These are phyloP conservation scores for Hormaphis cornu DNA, from an alignment of 1,140 invertebrate genomes.

Conservation along the genomic window DNA sequence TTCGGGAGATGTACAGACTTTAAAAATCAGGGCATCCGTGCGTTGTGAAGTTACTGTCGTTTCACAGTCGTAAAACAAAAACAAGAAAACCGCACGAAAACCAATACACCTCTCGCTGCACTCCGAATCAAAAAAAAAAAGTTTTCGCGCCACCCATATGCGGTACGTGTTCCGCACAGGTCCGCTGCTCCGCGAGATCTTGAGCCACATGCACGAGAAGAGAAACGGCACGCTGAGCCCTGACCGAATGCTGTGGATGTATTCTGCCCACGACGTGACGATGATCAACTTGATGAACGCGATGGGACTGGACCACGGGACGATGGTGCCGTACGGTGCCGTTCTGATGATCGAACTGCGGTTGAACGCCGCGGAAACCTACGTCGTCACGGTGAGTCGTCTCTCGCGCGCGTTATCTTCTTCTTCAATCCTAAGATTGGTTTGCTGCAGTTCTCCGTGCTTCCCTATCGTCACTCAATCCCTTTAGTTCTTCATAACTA, in stretches of 20 bases:
- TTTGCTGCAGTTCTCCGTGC: too few species aligned
- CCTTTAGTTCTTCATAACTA: too few species aligned
- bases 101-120: too few species aligned
- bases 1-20: too few species aligned
- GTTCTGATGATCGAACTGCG: conserved; percentile 51
- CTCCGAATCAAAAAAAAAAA: too few species aligned
- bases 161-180: conserved; percentile 45
- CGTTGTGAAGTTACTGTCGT: too few species aligned
- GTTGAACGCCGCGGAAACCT: conserved; percentile 37
- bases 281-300: conserved; percentile 2
- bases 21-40: too few species aligned
- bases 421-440: too few species aligned
- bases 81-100: too few species aligned
- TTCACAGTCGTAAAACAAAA: too few species aligned
- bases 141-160: too few species aligned
- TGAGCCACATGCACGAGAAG: conserved; percentile 49
- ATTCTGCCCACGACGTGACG: conserved; percentile 64
- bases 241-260: conserved; percentile 57
- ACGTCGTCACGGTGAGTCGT: conserved; percentile 44
- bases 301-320: conserved; percentile 54
- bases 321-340: conserved; percentile 65
- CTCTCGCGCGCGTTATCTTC: not conserved
- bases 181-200: conserved; percentile 55
- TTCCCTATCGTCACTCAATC: too few species aligned
- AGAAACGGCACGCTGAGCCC: conserved; percentile 43